Evolutionary conservation across 2,113 vertebrate species (phyloP).

Genomic region (Cochlearius cochlearius): DNA sequence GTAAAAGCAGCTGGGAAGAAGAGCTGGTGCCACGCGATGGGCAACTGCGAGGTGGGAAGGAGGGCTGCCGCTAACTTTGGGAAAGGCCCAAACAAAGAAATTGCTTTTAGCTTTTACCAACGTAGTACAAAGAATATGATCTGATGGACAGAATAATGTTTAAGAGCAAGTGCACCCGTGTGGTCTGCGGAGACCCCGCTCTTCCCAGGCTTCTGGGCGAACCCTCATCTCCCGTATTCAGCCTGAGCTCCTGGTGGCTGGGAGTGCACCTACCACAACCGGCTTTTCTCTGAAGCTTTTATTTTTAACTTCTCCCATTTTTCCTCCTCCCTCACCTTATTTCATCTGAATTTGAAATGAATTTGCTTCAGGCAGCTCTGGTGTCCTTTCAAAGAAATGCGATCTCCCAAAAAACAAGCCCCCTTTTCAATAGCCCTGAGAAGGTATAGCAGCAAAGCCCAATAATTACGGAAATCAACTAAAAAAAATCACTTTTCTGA

Average conservation of each 20-base stretch:
- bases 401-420: not conserved
- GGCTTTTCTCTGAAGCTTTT: not conserved
- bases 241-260: not conserved
- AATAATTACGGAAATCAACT: not conserved
- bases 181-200: accelerated
- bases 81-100: not conserved
- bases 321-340: not conserved
- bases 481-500: not conserved
- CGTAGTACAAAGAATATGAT: not conserved
- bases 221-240: not conserved
- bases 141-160: not conserved
- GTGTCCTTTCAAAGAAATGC: not conserved
- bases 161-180: not conserved
- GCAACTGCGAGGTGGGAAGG: accelerated
- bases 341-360: not conserved
- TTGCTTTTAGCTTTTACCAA: not conserved
- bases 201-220: not conserved
- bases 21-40: accelerated
- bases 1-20: not conserved
- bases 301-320: not conserved
- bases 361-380: not conserved
- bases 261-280: not conserved
- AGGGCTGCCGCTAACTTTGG: not conserved
- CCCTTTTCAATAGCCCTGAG: not conserved
- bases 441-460: not conserved